Evolutionary conservation across 2,797 vertebrate species (phyloP), one percentile per base, ranked within the genome.

Genomic region (Chiroxiphia lanceolata): DNA sequence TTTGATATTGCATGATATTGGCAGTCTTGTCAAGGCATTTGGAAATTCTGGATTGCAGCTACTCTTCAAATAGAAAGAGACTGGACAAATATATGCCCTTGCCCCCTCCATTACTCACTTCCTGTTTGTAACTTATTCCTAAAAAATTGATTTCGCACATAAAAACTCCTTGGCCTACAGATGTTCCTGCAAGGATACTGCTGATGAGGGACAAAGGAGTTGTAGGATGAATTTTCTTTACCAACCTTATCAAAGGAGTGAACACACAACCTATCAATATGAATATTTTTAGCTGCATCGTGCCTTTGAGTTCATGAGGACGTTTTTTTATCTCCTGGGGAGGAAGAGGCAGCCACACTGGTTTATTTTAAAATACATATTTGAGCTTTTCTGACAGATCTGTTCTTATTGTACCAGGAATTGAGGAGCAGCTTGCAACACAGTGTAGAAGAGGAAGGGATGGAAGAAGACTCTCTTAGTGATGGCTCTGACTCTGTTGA

Each of bases 401-500:
- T 95, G 42, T 92, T 96, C 89, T 89, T 83, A 87, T 88, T 95
- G 81, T 86, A 77, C 77, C 96, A 99, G 99, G 98, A 98, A 57
- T 96, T 99, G 92, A 98, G 98, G 57, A 98, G 96, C 93, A 99
- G 98, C 95, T 98, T 99, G 95, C 98, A 99, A 96, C 97, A 96
- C 65, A 97, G 89, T 64, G 57, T 91, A n/a, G 96, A 97, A 87
- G 97, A 98, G 92, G 97, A 97, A 33, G 97, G 94, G 57, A 97
- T 98, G 94, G 98, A 93, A 20, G 92, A 97, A 20, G 97, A 98
- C 51, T 97, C 97, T 9, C 98, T 97, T 2, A 98, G 98, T 72
- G 99, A 99, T 87, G 99, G 99, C 95, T 98, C 97, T 1, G 98
- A 98, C 76, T 98, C 96, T 53, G 95, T 98, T 13, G 99, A 99